A percentile compares a stretch with the other conserved stretches of the same genome.
Conservation (phyloP, 1,140 invertebrate genomes). For the Dreissena rostriformis region DNA sequence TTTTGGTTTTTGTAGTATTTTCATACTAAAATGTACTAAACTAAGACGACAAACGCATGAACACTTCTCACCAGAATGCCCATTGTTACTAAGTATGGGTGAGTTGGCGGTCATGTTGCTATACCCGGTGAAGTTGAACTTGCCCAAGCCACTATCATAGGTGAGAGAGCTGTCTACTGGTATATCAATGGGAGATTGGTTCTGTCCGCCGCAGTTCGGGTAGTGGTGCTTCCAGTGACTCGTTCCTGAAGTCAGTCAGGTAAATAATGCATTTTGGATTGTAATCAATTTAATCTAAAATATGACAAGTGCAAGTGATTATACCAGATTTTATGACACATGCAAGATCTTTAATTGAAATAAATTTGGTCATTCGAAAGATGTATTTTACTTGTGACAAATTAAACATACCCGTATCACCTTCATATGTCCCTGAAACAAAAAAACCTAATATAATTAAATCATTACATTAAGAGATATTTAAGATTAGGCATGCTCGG, state of each 20-base stretch:
- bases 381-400: too few relatives aligned
- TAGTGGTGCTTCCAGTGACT: not conserved
- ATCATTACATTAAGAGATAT: conserved; percentile 8
- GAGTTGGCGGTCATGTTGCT: conserved; percentile 13
- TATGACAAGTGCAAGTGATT: not conserved
- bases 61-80: conserved; percentile 22
- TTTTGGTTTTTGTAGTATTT: too few relatives aligned
- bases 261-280: not conserved
- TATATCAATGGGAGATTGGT: conserved; percentile 38
- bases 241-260: not conserved
- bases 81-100: conserved; percentile 17
- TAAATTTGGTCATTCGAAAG: too few relatives aligned
- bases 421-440: not conserved
- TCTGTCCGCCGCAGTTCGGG: not conserved
- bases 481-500: too few relatives aligned
- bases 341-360: too few relatives aligned
- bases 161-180: not conserved
- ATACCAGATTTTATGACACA: too few relatives aligned
- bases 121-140: conserved; percentile 12
- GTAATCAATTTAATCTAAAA: not conserved
- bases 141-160: not conserved
- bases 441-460: not conserved
- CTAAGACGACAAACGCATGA: too few relatives aligned
- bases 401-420: not conserved
- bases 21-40: too few relatives aligned